phyloP scores from a whole-genome alignment of 2,797 vertebrate genomes.

The Urocyon cinereoargenteus region DNA sequence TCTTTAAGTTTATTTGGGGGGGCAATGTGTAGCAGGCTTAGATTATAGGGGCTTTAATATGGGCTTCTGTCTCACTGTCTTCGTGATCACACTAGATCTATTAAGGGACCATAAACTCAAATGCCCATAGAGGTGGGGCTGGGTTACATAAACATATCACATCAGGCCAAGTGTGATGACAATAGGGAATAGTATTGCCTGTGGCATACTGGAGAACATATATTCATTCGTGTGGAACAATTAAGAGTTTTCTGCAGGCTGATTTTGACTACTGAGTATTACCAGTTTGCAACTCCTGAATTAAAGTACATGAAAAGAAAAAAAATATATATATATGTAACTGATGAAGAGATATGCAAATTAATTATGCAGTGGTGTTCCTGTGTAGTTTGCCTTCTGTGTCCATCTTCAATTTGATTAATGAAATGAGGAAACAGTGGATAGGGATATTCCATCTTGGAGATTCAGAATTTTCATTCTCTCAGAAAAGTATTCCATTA shows the following conservation, averaged over 20 bases:
- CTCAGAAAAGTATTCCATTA: slow-evolving; percentile 79
- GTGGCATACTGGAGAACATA: background rate
- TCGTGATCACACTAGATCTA: background rate
- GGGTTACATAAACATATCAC: background rate
- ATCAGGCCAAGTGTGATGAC: background rate
- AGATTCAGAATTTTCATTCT: slow-evolving; percentile 72
- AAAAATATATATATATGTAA: slow-evolving; percentile 52
- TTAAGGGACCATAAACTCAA: slow-evolving; percentile 4
- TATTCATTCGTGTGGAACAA: background rate
- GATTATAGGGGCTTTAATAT: background rate
- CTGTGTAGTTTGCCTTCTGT: slow-evolving; percentile 48
- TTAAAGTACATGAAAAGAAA: slow-evolving; percentile 58
- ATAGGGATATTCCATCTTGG: slow-evolving; percentile 35
- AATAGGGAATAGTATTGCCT: background rate
- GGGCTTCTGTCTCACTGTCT: background rate
- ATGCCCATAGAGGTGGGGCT: background rate
- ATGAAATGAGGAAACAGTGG: slow-evolving; percentile 33
- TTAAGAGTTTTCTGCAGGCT: slow-evolving; percentile 1
- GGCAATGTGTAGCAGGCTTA: background rate
- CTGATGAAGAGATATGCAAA: slow-evolving; percentile 32
- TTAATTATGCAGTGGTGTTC: slow-evolving; percentile 38
- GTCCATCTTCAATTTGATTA: slow-evolving; percentile 57
- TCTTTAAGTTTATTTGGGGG: background rate
- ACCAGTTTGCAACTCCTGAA: background rate
- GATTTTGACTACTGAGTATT: background rate